Evolutionary conservation across 2,888 invertebrate species (phyloP), one percentile per base, ranked within the genome.

Genomic region (Oligia strigilis): DNA sequence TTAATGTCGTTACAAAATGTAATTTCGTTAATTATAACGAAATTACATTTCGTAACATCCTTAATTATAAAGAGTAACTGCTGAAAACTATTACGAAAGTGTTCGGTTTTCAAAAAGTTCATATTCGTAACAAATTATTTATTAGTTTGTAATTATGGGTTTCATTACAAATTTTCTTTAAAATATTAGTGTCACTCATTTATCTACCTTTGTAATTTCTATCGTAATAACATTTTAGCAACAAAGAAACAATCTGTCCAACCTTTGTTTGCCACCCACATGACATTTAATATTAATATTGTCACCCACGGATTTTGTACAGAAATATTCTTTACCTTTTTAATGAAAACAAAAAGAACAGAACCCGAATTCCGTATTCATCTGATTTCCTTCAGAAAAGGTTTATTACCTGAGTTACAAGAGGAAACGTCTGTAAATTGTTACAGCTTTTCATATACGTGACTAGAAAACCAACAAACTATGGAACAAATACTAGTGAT

Each of bases 381-480:
- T 71, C 52, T 9, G 65, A 71, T 74, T 78, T 58, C 17, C 52
- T 74, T 55, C 49, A 14, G 46, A 65, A 72, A 67, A 71, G 60
- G 11, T 58, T 67, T 19, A 65, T 74, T 13, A 80, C 80, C 83
- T 80, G 75, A 60, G 55, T 40, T 58, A 70, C 66, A 73, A 70
- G 76, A 46, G 70, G 55, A 67, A 72, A 55, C 70, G 36, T 13
- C 23, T 52, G 40, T 64, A 75, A 73, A 85, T 83, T 75, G 83
- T 85, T 80, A 73, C 84, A 83, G 77, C 79, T 66, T 74, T 23
- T 43, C 40, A 23, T 69, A 69, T 46, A 83, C 85, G 85, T 85
- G 85, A 83, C 83, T 49, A 17, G 64, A 77, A 85, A 70, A 75
- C 62, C 36, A 58, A 82, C 64, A 62, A 17, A 73, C 43, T 11